These are phyloP conservation scores for Eciton burchellii DNA, from an alignment of 1,140 invertebrate genomes.

Conservation along the genomic window DNA sequence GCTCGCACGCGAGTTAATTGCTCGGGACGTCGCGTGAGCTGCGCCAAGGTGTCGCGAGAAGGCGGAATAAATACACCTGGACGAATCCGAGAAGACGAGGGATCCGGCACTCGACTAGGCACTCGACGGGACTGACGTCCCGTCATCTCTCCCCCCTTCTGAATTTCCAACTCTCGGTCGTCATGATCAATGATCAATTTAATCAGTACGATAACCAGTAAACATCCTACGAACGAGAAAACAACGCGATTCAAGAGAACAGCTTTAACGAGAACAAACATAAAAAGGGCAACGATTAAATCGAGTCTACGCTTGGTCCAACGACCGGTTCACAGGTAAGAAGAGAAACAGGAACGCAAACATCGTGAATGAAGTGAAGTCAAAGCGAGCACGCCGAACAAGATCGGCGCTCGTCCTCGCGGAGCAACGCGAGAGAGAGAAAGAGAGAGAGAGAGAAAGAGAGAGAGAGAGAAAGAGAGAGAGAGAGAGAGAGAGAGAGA, in stretches of 20 bases:
- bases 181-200: no score
- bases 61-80: neutral
- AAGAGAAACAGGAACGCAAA: conserved; percentile 26
- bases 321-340: conserved; percentile 14
- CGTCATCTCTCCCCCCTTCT: neutral
- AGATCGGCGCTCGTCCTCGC: conserved; percentile 70
- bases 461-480: no score
- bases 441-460: no score
- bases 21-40: neutral
- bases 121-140: neutral
- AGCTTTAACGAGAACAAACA: conserved; percentile 37
- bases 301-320: conserved; percentile 24
- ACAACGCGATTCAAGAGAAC: conserved; percentile 1
- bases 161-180: neutral
- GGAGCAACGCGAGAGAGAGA: conserved; percentile 56
- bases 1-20: neutral
- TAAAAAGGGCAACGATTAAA: conserved; percentile 25
- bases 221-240: neutral
- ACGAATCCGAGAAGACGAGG: neutral
- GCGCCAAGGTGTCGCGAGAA: neutral
- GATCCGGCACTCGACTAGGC: neutral
- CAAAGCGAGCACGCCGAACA: conserved; percentile 64
- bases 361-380: conserved; percentile 54
- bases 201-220: neutral
- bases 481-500: no score